Conservation (phyloP, 2,113 vertebrate species). For the Rhipidura dahli region DNA sequence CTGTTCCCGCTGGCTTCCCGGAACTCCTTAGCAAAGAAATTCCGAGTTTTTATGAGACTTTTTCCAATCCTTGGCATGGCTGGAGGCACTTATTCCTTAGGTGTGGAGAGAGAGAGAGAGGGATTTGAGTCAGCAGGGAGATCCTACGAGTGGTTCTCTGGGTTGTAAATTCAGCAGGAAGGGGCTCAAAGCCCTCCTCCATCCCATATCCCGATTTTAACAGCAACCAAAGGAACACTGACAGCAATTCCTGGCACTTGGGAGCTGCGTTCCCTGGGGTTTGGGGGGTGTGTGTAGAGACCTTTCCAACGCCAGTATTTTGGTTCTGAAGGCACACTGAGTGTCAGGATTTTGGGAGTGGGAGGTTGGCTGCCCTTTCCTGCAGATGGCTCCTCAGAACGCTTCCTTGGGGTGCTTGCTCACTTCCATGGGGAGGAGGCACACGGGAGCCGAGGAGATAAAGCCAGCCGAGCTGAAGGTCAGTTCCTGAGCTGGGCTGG, state of each 20-base stretch:
- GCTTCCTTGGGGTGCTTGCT: neutral
- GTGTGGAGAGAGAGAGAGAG: neutral
- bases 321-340: neutral
- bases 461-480: slow-evolving; percentile 40
- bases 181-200: neutral
- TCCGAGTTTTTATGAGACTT: neutral
- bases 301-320: neutral
- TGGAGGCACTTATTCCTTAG: neutral
- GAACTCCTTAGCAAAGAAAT: neutral
- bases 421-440: neutral
- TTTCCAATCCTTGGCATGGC: neutral
- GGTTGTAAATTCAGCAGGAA: neutral
- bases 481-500: neutral
- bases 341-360: neutral
- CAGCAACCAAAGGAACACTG: neutral
- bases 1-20: neutral
- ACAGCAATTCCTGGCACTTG: neutral
- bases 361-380: slow-evolving; percentile 36
- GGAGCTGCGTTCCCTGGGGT: neutral
- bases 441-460: neutral
- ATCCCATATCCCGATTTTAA: accelerated
- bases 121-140: neutral
- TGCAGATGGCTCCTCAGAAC: slow-evolving; percentile 25
- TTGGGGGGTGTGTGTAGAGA: neutral
- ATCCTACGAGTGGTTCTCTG: neutral